Evolutionary conservation across 2,888 invertebrate genomes (phyloP).

Genomic region (Lysandra bellargus): DNA sequence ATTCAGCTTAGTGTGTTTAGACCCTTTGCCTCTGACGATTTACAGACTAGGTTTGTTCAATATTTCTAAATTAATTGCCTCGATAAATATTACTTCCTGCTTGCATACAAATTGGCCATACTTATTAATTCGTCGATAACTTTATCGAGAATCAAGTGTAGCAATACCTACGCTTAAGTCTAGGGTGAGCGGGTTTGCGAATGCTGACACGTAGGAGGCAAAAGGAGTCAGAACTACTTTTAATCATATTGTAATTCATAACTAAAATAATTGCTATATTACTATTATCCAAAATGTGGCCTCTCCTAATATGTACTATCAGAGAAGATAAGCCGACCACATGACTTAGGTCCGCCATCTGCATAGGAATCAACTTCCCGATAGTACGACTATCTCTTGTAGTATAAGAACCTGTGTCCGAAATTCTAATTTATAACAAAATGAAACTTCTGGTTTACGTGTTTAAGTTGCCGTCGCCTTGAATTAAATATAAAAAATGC

Average conservation of each 20-base stretch:
- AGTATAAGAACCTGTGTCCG: no score
- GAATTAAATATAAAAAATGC: neutral
- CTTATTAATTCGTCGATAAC: neutral
- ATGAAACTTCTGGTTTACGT: neutral
- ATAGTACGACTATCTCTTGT: no score
- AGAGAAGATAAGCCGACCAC: no score
- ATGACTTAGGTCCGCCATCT: no score
- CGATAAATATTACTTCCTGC: neutral
- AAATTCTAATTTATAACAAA: neutral
- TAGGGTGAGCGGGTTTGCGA: neutral
- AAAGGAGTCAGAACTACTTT: conserved; percentile 3
- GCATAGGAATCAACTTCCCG: no score
- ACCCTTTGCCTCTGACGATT: neutral
- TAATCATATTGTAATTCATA: neutral
- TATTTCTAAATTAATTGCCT: neutral
- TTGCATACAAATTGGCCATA: neutral
- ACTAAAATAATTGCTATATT: neutral
- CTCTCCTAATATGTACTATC: neutral
- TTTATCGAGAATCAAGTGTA: conserved; percentile 3
- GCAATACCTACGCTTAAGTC: conserved; percentile 16
- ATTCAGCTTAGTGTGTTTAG: no score
- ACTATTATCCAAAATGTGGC: neutral
- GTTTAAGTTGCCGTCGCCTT: no score
- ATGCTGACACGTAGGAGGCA: conserved; percentile 10
- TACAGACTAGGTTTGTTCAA: neutral